phyloP scores from a whole-genome alignment of 30 jellyfish, hydroid and myxozoan species.

The Aurelia sp. region DNA sequence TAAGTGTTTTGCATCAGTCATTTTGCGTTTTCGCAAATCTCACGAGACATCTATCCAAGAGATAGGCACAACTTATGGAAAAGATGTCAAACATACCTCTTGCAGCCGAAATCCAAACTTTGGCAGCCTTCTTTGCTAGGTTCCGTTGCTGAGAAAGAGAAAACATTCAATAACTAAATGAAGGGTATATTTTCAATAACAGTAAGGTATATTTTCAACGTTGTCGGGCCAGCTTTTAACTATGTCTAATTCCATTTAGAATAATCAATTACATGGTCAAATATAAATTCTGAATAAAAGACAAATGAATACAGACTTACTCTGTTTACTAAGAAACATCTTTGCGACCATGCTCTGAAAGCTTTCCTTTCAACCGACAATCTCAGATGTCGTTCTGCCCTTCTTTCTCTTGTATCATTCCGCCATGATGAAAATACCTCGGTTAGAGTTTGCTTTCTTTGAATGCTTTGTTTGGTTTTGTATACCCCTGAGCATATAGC shows the following conservation, averaged over 20 bases:
- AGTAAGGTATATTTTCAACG: too few species aligned
- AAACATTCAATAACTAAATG: too few species aligned
- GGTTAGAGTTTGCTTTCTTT: constrained; percentile 3
- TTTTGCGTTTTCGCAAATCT: too few species aligned
- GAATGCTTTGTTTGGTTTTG: constrained; percentile 38
- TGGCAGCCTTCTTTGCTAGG: constrained; percentile 22
- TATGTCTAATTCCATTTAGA: too few species aligned
- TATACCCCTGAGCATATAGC: constrained; percentile 60
- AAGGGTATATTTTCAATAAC: too few species aligned
- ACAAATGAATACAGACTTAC: not conserved
- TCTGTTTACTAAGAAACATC: constrained; percentile 14
- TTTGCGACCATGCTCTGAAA: constrained; percentile 17
- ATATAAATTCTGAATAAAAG: too few species aligned
- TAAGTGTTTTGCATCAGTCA: too few species aligned
- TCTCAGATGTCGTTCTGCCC: constrained; percentile 29
- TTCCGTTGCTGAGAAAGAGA: constrained; percentile 23
- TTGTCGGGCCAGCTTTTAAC: too few species aligned
- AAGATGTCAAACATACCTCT: constrained; percentile 6
- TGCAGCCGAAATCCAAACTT: constrained; percentile 8
- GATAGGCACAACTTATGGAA: not conserved
- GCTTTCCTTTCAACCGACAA: constrained; percentile 9
- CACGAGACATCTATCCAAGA: too few species aligned
- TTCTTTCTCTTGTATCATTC: constrained; percentile 13
- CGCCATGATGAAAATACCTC: constrained; percentile 39
- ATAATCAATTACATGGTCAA: too few species aligned